Evolutionary conservation across 2,113 vertebrate genomes (phyloP).

Genomic region (Ranitomeya imitator): DNA sequence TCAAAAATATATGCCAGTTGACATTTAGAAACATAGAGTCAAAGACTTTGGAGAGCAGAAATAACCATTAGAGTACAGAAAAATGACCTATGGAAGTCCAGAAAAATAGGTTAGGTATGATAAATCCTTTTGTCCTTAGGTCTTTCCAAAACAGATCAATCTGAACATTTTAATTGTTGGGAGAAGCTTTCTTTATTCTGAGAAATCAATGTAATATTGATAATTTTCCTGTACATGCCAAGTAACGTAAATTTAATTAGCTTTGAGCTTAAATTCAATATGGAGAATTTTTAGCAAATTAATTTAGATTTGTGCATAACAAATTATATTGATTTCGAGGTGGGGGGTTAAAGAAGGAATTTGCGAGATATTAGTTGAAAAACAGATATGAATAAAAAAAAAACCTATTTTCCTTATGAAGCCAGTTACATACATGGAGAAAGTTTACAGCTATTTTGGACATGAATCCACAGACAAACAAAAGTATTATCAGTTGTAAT

Average conservation of each 20-base stretch:
- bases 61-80: slow-evolving; percentile 1
- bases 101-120: slow-evolving; percentile 12
- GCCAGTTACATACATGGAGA: neutral
- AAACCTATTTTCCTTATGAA: neutral
- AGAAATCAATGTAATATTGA: slow-evolving; percentile 37
- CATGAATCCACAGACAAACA: no score
- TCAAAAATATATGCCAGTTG: slow-evolving; percentile 14
- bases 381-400: neutral
- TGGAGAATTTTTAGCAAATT: neutral
- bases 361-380: neutral
- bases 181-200: slow-evolving; percentile 15
- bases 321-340: neutral
- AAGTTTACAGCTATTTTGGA: no score
- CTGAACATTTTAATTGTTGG: slow-evolving; percentile 33
- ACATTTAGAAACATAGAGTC: slow-evolving; percentile 34
- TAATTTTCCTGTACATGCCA: slow-evolving; percentile 2
- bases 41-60: slow-evolving; percentile 3
- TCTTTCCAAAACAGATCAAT: slow-evolving; percentile 23
- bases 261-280: slow-evolving; percentile 6
- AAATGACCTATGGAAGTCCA: slow-evolving; percentile 9
- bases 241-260: neutral
- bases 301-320: neutral
- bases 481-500: no score
- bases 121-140: neutral
- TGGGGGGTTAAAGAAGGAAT: neutral